Conservation (phyloP, 2,113 vertebrate species). For the Irena cyanogastra region DNA sequence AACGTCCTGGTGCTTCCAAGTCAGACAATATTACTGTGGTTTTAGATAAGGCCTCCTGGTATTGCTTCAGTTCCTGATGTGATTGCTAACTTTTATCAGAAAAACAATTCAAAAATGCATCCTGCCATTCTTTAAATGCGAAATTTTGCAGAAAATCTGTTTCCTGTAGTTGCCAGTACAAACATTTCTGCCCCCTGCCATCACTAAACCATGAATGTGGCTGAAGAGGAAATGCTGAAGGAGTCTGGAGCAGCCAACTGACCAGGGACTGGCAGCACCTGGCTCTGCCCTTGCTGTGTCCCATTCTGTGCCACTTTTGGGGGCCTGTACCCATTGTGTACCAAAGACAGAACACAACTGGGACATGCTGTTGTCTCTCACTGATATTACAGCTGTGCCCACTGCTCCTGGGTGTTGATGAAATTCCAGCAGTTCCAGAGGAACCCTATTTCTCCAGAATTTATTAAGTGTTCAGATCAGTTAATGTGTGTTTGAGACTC, state of each 20-base stretch:
- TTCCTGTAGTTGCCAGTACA: not conserved
- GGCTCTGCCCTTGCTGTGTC: not conserved
- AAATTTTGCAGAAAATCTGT: not conserved
- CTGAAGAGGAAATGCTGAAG: not conserved
- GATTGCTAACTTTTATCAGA: not conserved
- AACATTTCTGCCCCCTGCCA: not conserved
- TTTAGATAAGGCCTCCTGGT: not conserved
- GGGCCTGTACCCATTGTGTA: not conserved
- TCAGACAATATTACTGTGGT: not conserved
- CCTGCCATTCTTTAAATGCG: not conserved
- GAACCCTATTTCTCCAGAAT: not conserved
- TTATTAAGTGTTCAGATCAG: not conserved
- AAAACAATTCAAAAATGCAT: not conserved
- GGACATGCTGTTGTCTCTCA: not conserved
- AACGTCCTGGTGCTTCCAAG: not conserved
- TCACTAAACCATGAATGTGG: accelerated
- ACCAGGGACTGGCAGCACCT: not conserved
- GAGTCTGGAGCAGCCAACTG: not conserved
- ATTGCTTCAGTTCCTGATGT: not conserved
- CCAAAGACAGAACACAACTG: not conserved
- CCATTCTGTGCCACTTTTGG: not conserved
- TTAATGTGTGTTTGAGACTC: not conserved
- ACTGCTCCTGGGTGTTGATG: not conserved
- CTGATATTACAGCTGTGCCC: not conserved
- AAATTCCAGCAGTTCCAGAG: not conserved